Evolutionary conservation across 1,140 invertebrate genomes (phyloP).

Genomic region (Drosophila lowei): DNA sequence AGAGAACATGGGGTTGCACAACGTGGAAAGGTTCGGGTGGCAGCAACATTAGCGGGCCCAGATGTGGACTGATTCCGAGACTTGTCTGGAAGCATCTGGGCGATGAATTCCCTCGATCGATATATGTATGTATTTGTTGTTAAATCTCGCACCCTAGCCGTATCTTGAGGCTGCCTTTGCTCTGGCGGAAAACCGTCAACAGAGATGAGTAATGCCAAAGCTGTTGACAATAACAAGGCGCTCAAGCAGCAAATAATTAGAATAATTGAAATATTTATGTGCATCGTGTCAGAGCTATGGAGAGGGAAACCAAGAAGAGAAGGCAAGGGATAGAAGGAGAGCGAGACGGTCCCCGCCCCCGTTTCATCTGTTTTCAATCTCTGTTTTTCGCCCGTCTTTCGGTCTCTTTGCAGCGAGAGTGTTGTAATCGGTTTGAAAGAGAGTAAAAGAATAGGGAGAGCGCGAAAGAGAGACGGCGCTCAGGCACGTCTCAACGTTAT

Average conservation of each 20-base stretch:
- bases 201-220: conserved; percentile 40
- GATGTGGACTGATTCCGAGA: too few relatives aligned
- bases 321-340: background rate
- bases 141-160: too few relatives aligned
- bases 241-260: conserved; percentile 17
- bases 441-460: too few relatives aligned
- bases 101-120: too few relatives aligned
- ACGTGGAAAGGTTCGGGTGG: background rate
- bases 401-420: conserved; percentile 19
- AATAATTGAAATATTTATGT: conserved; percentile 16
- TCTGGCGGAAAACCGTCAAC: conserved; percentile 16
- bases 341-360: background rate
- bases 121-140: too few relatives aligned
- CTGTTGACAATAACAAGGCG: conserved; percentile 19
- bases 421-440: conserved; percentile 45
- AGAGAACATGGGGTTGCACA: background rate
- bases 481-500: conserved; percentile 58
- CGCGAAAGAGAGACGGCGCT: conserved; percentile 1
- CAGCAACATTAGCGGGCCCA: too few relatives aligned
- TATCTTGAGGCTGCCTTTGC: background rate
- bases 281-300: background rate
- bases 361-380: conserved; percentile 1
- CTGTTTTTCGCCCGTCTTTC: conserved; percentile 1
- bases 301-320: background rate
- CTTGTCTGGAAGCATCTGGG: too few relatives aligned